Conservation (phyloP, 2,113 vertebrate genomes). For the Bombycilla garrulus region DNA sequence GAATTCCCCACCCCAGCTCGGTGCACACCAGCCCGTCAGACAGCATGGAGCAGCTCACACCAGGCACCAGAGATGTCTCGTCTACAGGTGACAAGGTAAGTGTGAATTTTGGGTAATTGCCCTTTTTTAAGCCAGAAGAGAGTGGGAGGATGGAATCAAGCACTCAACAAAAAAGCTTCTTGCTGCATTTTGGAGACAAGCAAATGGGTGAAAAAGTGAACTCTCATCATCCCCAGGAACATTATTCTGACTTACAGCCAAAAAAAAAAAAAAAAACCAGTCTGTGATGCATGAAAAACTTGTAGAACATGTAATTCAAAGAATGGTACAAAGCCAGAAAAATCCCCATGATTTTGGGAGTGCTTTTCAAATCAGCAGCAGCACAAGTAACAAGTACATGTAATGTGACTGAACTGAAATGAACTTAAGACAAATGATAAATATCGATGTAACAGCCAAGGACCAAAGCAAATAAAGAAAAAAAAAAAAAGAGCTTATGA, state of each 20-base stretch:
- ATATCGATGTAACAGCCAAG: background rate
- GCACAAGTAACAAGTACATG: background rate
- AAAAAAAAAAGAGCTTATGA: background rate
- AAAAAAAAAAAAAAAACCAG: background rate
- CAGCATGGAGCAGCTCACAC: rapidly evolving
- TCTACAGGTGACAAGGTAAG: background rate
- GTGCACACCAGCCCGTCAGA: background rate
- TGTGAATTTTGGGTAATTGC: background rate
- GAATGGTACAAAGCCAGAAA: background rate
- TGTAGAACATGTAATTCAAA: background rate
- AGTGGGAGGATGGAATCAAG: background rate
- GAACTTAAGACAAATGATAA: background rate
- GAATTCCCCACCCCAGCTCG: rapidly evolving
- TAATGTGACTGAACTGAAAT: background rate
- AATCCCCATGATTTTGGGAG: background rate
- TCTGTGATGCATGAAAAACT: background rate
- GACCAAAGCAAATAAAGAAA: background rate
- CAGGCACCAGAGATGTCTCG: background rate
- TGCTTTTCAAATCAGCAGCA: background rate
- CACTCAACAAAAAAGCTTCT: background rate
- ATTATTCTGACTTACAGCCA: conserved; percentile 1
- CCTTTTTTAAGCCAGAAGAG: background rate
- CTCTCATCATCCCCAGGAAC: background rate
- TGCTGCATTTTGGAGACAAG: conserved; percentile 21
- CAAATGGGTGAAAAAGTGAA: conserved; percentile 37